These are phyloP conservation scores for Drosophila bipectinata DNA, from an alignment of 1,140 invertebrate genomes.

Conservation along the genomic window DNA sequence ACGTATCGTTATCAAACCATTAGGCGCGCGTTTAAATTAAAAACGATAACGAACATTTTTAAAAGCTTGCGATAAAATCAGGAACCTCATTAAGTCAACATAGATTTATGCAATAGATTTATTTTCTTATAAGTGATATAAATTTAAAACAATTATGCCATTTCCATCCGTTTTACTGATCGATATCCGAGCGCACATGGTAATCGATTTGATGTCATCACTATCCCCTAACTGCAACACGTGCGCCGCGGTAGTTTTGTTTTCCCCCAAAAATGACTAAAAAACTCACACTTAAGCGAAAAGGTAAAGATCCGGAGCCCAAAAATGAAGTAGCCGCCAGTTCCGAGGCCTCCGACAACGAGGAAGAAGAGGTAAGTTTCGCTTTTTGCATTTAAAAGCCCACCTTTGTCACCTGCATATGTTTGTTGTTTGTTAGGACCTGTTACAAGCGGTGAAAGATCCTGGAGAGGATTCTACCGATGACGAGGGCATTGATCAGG, in stretches of 20 bases:
- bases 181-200: conserved; percentile 7
- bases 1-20: too few relatives aligned
- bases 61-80: too few relatives aligned
- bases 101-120: too few relatives aligned
- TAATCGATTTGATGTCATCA: conserved; percentile 25
- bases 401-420: conserved; percentile 10
- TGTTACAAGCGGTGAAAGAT: conserved; percentile 70
- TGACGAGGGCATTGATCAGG: conserved; percentile 84
- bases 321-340: conserved; percentile 43
- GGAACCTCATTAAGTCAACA: too few relatives aligned
- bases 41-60: too few relatives aligned
- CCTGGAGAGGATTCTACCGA: conserved; percentile 72
- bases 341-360: conserved; percentile 64
- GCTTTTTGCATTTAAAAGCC: background rate
- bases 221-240: conserved; percentile 62
- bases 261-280: conserved; percentile 65
- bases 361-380: conserved; percentile 59
- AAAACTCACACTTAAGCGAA: conserved; percentile 61
- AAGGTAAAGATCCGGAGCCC: conserved; percentile 52
- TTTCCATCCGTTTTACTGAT: conserved; percentile 1
- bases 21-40: too few relatives aligned
- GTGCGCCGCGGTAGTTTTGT: conserved; percentile 75
- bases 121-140: too few relatives aligned
- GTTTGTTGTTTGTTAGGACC: conserved; percentile 42
- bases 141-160: background rate